Conservation (phyloP, 2,113 vertebrate genomes). For the Peromyscus polionotus region DNA sequence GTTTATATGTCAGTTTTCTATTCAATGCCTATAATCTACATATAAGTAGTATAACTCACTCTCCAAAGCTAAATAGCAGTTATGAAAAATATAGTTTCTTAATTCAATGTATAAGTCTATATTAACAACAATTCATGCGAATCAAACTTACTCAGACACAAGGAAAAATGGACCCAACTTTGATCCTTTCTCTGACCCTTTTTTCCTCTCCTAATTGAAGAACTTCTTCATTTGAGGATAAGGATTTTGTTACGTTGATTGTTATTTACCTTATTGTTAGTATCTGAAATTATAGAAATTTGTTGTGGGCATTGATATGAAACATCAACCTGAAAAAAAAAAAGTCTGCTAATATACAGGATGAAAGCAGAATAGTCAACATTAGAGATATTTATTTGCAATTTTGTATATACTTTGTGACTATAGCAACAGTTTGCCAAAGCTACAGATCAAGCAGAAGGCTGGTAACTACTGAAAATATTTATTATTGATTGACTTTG, state of each 20-base stretch:
- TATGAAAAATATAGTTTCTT: background rate
- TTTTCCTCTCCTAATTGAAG: background rate
- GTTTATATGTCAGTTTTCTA: background rate
- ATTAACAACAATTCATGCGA: background rate
- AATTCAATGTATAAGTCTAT: background rate
- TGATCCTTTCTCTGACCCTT: background rate
- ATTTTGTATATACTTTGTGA: constrained; percentile 49
- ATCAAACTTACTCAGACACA: constrained; percentile 6
- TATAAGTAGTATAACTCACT: background rate
- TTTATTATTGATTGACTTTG: constrained; percentile 51
- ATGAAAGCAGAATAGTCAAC: background rate
- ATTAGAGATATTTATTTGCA: background rate
- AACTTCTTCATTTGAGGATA: background rate
- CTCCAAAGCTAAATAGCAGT: constrained; percentile 51
- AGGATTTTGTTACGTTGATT: background rate
- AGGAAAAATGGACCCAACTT: background rate
- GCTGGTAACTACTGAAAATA: constrained; percentile 23
- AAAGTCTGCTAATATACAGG: background rate
- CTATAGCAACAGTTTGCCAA: constrained; percentile 29
- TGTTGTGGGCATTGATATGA: background rate
- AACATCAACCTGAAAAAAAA: background rate
- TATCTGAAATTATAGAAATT: background rate
- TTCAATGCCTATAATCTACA: background rate
- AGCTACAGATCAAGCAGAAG: background rate
- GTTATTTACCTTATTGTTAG: background rate